Evolutionary conservation across 2,888 invertebrate species (phyloP).

Genomic region (Mesorhabditis spiculigera): DNA sequence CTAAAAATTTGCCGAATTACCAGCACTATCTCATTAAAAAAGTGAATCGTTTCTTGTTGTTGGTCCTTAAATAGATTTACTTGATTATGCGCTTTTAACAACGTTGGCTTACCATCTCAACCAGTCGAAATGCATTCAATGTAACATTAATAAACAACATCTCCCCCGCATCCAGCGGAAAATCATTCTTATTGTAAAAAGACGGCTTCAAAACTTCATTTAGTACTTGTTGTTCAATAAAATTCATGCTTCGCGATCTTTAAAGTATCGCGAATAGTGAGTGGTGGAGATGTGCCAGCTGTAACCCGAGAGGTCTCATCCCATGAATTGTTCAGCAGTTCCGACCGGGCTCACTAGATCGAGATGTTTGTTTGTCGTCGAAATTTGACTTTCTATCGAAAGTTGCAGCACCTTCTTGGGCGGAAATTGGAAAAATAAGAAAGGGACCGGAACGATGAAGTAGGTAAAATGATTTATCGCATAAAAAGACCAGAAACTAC

Average conservation of each 20-base stretch:
- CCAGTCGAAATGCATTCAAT: not conserved
- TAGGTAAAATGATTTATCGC: conserved; percentile 13
- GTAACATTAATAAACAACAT: not conserved
- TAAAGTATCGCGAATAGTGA: not conserved
- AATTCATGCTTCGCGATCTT: not conserved
- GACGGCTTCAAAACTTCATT: not conserved
- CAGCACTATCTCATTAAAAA: not conserved
- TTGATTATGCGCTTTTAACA: not conserved
- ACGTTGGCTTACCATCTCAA: not conserved
- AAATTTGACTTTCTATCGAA: no score
- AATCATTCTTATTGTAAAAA: not conserved
- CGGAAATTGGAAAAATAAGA: no score
- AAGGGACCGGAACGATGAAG: not conserved
- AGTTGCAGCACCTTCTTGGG: no score
- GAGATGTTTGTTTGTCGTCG: no score
- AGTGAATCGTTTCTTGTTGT: not conserved
- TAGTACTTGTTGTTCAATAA: not conserved
- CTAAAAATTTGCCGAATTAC: no score
- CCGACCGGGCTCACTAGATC: no score
- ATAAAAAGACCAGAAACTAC: conserved; percentile 18
- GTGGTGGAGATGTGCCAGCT: no score
- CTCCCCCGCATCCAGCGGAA: not conserved
- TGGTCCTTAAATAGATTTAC: not conserved
- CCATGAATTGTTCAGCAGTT: no score
- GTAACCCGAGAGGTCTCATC: no score